Evolutionary conservation across 2,888 invertebrate genomes (phyloP).

Genomic region (Gryllus longicercus): DNA sequence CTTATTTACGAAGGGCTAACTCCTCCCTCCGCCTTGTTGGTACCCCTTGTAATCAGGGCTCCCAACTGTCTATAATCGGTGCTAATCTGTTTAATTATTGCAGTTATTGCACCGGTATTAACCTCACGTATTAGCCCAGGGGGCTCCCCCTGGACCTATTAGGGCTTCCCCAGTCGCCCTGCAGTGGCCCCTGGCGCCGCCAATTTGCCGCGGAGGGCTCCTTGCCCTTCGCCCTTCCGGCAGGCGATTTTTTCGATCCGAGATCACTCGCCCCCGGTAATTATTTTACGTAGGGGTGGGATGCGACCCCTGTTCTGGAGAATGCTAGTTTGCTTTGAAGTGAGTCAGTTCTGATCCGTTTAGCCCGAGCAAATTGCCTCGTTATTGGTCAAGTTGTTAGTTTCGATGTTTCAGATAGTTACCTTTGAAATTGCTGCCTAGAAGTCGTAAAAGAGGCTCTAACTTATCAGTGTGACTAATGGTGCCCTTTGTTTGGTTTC

Average conservation of each 20-base stretch:
- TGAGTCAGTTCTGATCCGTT: too few species aligned
- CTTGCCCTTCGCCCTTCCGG: not conserved
- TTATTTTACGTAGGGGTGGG: not conserved
- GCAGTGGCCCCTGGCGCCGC: not conserved
- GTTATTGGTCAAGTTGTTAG: too few species aligned
- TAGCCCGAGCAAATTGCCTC: too few species aligned
- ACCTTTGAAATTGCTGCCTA: too few species aligned
- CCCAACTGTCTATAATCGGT: not conserved
- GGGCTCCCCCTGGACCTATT: not conserved
- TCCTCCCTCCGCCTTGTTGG: too few species aligned
- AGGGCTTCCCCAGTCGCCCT: not conserved
- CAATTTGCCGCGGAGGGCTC: not conserved
- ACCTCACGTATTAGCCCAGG: not conserved
- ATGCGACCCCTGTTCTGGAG: too few species aligned
- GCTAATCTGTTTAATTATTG: slow-evolving; percentile 9
- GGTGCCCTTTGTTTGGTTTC: too few species aligned
- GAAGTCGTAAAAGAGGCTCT: too few species aligned
- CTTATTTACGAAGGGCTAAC: too few species aligned
- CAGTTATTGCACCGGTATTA: not conserved
- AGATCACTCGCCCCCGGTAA: not conserved
- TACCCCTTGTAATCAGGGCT: not conserved
- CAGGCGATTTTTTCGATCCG: not conserved
- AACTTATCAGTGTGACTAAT: too few species aligned
- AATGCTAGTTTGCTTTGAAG: too few species aligned
- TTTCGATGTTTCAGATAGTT: too few species aligned